phyloP scores from a whole-genome alignment of 2,113 vertebrate genomes.

The Ptilonorhynchus violaceus region DNA sequence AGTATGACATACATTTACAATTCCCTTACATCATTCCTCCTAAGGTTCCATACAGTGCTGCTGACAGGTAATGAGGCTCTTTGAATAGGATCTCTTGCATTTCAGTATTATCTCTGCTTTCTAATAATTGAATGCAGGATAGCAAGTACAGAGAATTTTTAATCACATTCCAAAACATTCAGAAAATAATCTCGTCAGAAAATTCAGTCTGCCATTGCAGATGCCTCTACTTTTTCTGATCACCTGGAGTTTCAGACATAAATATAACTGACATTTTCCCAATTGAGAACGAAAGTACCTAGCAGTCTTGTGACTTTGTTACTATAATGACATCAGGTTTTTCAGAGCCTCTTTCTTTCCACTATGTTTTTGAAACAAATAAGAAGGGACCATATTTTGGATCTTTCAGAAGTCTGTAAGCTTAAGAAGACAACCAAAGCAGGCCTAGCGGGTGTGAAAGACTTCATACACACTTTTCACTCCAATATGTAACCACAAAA shows the following conservation, averaged over 20 bases:
- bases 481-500: background rate
- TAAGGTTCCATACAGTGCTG: background rate
- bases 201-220: background rate
- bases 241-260: background rate
- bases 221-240: background rate
- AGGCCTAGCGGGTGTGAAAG: background rate
- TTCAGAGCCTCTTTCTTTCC: background rate
- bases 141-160: background rate
- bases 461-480: background rate
- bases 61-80: background rate
- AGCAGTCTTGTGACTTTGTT: background rate
- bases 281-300: background rate
- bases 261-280: background rate
- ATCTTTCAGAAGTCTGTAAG: background rate
- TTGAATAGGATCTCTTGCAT: background rate
- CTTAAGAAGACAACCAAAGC: background rate
- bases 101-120: background rate
- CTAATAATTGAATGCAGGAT: background rate
- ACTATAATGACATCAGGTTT: background rate
- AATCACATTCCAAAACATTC: background rate
- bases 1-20: slow-evolving; percentile 11
- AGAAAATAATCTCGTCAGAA: background rate
- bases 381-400: background rate
- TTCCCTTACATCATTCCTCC: slow-evolving; percentile 25
- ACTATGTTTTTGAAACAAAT: background rate